Evolutionary conservation across 1,140 invertebrate species (phyloP), one percentile per base, ranked within the genome.

Genomic region (Helicoverpa armigera): DNA sequence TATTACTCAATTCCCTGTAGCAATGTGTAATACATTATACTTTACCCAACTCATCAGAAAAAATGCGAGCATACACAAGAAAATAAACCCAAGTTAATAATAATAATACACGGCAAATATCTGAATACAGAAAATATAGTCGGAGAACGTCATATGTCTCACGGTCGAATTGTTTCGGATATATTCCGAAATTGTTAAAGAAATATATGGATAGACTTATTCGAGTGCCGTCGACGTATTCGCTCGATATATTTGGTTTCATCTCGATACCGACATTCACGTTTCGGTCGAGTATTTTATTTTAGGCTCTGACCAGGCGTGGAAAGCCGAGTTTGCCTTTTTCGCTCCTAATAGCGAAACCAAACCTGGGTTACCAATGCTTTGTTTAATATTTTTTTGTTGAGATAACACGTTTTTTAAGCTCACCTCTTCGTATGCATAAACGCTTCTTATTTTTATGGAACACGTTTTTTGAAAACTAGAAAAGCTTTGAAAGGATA

Each of bases 231-330:
- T 12, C 50, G 50, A 58, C 31, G 12, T 18, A 58, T 73, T 43
- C 70, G 31, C 23, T 73, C 70, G 70, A 56, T 73, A 16, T 54
- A 54, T 72, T 73, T 23, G 53, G 14, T 56, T 73, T 43, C 70
- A 73, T 56, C 54, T 56, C 31, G 13, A 58, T 58, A 73, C 31
- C 1, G 12, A 73, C 16, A 73, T 73, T 18, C 58, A 35, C 70
- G n/a, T 73, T 73, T 73, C 50, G 11, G 23, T 73, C 53, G 51
- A 53, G n/a, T 58, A 13, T 73, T 73, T 73, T 58, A 56, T 56
- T 73, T 72, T 31, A 73, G 50, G 50, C 53, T 58, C 48, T 18
- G 48, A 13, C 13, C 58, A 14, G 58, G 23, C 58, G 58, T 4
- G 65, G 43, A 69, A 69, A 69, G 11, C 43, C 35, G 5, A 23